These are phyloP conservation scores for Zaprionus africanus DNA, from an alignment of 1,140 invertebrate genomes.

Conservation along the genomic window DNA sequence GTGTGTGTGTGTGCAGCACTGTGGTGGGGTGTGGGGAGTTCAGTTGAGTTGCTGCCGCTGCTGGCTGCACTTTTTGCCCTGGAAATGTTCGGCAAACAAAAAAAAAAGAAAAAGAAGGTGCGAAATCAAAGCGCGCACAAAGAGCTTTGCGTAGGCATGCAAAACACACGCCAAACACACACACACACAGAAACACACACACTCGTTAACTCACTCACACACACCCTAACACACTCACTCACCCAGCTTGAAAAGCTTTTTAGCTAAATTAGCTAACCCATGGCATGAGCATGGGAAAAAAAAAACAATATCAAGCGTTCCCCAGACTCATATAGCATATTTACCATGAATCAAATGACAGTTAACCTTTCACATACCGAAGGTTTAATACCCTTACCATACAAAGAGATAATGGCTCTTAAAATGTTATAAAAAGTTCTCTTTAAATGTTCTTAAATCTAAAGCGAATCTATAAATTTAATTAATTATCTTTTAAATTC, in stretches of 20 bases:
- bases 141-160: slow-evolving; percentile 18
- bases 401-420: too few relatives aligned
- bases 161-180: slow-evolving; percentile 5
- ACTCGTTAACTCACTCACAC: background rate
- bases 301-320: background rate
- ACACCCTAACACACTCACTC: background rate
- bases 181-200: background rate
- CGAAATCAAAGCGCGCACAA: slow-evolving; percentile 23
- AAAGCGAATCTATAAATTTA: background rate
- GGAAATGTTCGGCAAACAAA: slow-evolving; percentile 17
- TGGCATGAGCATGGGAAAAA: background rate
- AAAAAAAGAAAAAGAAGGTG: slow-evolving; percentile 4
- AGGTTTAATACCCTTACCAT: too few relatives aligned
- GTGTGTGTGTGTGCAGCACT: background rate
- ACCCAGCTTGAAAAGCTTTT: background rate
- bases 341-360: background rate
- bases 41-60: background rate
- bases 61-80: slow-evolving; percentile 12
- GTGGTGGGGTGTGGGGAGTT: background rate
- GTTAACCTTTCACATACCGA: too few relatives aligned
- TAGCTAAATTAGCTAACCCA: background rate
- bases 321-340: background rate
- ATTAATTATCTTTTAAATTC: too few relatives aligned
- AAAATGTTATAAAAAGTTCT: too few relatives aligned
- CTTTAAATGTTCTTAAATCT: background rate